Conservation (phyloP, 2,888 invertebrate genomes). For the Molanna angustata region DNA sequence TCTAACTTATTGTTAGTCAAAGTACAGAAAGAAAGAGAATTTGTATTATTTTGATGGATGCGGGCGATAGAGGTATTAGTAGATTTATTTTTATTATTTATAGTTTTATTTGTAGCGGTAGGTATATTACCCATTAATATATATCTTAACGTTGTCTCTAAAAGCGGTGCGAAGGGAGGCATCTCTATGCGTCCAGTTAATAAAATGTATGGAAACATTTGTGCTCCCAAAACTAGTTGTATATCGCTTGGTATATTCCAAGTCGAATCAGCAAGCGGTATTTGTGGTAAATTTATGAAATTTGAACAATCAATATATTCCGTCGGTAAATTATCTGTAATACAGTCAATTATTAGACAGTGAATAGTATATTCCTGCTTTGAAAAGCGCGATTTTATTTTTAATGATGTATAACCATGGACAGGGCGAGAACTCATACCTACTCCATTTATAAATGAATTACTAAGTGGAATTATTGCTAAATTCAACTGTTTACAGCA, state of each 20-base stretch:
- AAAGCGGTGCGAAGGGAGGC: not conserved
- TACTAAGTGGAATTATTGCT: not conserved
- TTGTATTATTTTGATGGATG: no score
- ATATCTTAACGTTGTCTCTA: conserved; percentile 1
- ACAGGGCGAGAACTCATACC: not conserved
- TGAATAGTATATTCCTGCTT: not conserved
- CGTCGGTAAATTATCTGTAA: not conserved
- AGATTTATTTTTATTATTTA: no score
- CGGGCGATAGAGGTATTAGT: no score
- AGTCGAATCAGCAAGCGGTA: not conserved
- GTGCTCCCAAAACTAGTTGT: conserved; percentile 1
- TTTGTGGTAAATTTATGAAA: not conserved
- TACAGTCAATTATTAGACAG: not conserved
- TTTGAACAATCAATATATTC: conserved; percentile 1
- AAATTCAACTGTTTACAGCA: conserved; percentile 2
- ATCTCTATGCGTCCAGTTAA: not conserved
- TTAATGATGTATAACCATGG: not conserved
- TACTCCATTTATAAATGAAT: not conserved
- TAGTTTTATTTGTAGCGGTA: no score
- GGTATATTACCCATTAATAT: conserved; percentile 3
- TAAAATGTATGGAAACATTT: not conserved
- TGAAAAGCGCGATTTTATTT: conserved; percentile 1
- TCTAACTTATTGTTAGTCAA: no score
- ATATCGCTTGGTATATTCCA: conserved; percentile 1
- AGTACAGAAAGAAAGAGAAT: no score